Evolutionary conservation across 2,888 invertebrate species (phyloP).

Genomic region (Acronicta leporina): DNA sequence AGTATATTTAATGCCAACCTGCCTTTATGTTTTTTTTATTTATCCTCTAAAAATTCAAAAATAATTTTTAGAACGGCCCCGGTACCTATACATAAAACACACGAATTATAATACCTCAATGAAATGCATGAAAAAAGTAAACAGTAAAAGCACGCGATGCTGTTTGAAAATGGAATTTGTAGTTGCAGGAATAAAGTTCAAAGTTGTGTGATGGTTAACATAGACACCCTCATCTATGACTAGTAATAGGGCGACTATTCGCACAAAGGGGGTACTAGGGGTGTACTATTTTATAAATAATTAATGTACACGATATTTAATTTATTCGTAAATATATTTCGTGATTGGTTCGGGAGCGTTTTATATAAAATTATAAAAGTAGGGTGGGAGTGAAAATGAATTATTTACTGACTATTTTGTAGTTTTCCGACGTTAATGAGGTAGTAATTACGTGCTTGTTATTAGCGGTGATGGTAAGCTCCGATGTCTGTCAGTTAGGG

Average conservation of each 20-base stretch:
- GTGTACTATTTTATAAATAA: constrained; percentile 56
- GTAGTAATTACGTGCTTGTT: constrained; percentile 42
- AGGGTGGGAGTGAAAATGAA: constrained; percentile 44
- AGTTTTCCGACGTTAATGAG: constrained; percentile 36
- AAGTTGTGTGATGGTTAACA: constrained; percentile 30
- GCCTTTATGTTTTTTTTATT: constrained; percentile 21
- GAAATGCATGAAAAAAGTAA: constrained; percentile 43
- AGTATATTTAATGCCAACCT: constrained; percentile 9
- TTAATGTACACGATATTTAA: constrained; percentile 56
- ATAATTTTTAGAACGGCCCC: constrained; percentile 30
- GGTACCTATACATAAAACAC: constrained; percentile 36
- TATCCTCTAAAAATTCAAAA: constrained; percentile 43
- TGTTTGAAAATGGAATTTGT: constrained; percentile 23
- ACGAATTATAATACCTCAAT: constrained; percentile 25
- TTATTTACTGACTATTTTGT: constrained; percentile 43
- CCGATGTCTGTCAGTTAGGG: neutral
- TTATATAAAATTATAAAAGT: constrained; percentile 56
- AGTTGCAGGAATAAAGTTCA: constrained; percentile 22
- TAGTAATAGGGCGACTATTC: constrained; percentile 65
- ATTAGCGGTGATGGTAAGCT: constrained; percentile 23
- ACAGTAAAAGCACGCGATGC: constrained; percentile 16
- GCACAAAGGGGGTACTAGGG: constrained; percentile 30
- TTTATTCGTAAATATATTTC: constrained; percentile 61
- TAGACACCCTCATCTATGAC: constrained; percentile 72
- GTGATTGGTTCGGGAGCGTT: constrained; percentile 59